These are phyloP conservation scores for Hedya salicella DNA, from an alignment of 2,888 invertebrate species.

Conservation along the genomic window DNA sequence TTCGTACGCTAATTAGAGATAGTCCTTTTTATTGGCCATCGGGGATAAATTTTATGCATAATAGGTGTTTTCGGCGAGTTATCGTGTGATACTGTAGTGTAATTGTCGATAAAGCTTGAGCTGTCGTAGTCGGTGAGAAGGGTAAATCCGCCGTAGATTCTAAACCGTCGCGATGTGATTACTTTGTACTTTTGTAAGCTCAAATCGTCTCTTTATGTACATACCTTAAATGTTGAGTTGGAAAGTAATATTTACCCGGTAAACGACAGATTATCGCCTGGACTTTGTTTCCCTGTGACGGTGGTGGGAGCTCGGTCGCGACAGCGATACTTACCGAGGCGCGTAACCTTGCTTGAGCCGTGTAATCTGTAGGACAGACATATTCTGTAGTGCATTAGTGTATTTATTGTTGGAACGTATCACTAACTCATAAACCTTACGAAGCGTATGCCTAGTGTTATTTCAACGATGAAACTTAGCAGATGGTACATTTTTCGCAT, in stretches of 20 bases:
- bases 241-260: slow-evolving; percentile 65
- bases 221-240: slow-evolving; percentile 77
- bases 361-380: slow-evolving; percentile 74
- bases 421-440: slow-evolving; percentile 69
- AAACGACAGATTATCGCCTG: slow-evolving; percentile 76
- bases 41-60: slow-evolving; percentile 74
- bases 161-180: slow-evolving; percentile 81
- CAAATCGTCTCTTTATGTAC: slow-evolving; percentile 81
- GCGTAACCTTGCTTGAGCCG: slow-evolving; percentile 72
- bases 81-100: slow-evolving; percentile 80
- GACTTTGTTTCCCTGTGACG: slow-evolving; percentile 58
- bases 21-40: slow-evolving; percentile 75
- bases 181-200: slow-evolving; percentile 84
- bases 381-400: slow-evolving; percentile 78
- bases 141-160: slow-evolving; percentile 81
- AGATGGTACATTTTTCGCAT: slow-evolving; percentile 72
- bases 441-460: slow-evolving; percentile 74
- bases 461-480: slow-evolving; percentile 73
- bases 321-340: no score
- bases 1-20: slow-evolving; percentile 71
- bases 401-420: slow-evolving; percentile 75
- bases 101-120: slow-evolving; percentile 79
- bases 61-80: slow-evolving; percentile 79
- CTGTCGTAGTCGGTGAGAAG: slow-evolving; percentile 80
- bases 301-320: no score